phyloP scores from a whole-genome alignment of 2,888 invertebrate species.

The Nomada fucata region DNA sequence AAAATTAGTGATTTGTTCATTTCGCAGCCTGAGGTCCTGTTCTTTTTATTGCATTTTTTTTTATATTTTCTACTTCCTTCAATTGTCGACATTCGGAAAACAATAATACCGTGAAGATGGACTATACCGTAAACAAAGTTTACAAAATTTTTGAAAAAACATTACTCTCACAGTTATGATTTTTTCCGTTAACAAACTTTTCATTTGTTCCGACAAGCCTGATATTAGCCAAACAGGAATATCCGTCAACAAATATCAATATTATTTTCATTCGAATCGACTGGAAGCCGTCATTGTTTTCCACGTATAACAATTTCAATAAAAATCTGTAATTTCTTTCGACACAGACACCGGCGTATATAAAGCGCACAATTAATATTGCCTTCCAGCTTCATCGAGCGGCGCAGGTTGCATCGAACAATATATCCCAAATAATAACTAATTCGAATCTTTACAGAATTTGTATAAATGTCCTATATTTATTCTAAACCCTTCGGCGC shows the following conservation, averaged over 20 bases:
- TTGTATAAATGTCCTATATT: not conserved
- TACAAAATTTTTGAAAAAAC: no score
- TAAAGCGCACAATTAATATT: not conserved
- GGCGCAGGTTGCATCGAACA: not conserved
- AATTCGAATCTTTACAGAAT: constrained; percentile 16
- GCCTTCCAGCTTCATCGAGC: not conserved
- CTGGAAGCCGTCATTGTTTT: not conserved
- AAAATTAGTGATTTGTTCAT: not conserved
- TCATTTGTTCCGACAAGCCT: not conserved
- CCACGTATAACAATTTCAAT: not conserved
- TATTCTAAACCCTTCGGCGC: not conserved
- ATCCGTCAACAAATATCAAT: not conserved
- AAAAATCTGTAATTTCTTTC: not conserved
- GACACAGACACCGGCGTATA: not conserved
- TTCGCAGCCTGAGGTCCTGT: not conserved
- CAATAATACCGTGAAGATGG: not conserved
- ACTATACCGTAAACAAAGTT: no score
- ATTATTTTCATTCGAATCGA: not conserved
- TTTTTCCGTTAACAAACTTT: no score
- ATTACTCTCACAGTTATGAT: no score
- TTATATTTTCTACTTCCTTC: not conserved
- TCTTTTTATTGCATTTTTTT: not conserved
- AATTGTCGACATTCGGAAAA: not conserved
- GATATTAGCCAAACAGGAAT: not conserved
- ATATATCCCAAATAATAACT: not conserved